A percentile compares a stretch with the other conserved stretches of the same genome.
These are phyloP conservation scores for Clistopyga incitator DNA, from an alignment of 2,888 invertebrate genomes.

Conservation along the genomic window DNA sequence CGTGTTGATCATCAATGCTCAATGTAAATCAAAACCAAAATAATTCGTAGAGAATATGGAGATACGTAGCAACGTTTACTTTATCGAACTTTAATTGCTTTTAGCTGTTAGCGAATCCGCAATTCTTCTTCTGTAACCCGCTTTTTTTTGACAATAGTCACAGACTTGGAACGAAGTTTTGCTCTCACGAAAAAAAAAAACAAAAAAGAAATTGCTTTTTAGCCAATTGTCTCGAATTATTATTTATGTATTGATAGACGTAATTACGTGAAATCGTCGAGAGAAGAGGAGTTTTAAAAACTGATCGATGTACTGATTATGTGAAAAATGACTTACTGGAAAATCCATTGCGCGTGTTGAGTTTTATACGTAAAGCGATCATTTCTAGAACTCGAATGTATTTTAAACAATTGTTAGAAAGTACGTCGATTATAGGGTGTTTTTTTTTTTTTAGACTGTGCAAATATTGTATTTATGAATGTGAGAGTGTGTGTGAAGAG, in stretches of 20 bases:
- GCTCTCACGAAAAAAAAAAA: neutral
- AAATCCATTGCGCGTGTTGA: conserved; percentile 37
- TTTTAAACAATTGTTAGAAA: conserved; percentile 37
- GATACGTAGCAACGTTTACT: neutral
- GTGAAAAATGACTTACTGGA: conserved; percentile 36
- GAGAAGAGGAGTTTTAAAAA: conserved; percentile 7
- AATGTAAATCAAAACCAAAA: conserved; percentile 68
- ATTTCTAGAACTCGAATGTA: conserved; percentile 37
- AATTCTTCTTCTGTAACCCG: conserved; percentile 1
- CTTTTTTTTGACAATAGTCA: conserved; percentile 9
- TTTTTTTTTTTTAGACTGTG: conserved; percentile 36
- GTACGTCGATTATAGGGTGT: conserved; percentile 48
- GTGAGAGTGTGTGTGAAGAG: conserved; percentile 59
- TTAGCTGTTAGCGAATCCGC: neutral
- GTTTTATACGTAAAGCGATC: conserved; percentile 58
- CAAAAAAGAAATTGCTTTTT: neutral
- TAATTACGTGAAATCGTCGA: conserved; percentile 5
- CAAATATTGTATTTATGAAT: conserved; percentile 67
- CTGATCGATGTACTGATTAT: conserved; percentile 11
- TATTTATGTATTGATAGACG: conserved; percentile 1
- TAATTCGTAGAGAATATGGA: conserved; percentile 43
- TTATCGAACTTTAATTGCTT: neutral
- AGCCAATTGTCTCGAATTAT: conserved; percentile 23
- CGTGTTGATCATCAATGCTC: conserved; percentile 59
- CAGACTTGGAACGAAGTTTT: conserved; percentile 37